phyloP scores from a whole-genome alignment of 2,888 invertebrate genomes.

The Polydrusus pterygomalis region DNA sequence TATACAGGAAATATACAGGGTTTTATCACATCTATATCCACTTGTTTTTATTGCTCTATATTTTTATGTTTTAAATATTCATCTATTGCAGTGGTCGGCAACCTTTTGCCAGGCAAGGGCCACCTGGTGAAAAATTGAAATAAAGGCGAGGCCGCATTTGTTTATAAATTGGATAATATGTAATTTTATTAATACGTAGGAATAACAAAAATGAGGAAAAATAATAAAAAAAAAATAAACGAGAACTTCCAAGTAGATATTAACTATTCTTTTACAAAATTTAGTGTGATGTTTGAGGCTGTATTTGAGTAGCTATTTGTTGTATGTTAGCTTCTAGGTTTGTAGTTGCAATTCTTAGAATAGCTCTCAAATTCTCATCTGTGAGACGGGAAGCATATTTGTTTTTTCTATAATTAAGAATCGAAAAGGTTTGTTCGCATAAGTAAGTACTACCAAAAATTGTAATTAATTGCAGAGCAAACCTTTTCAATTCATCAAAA shows the following conservation, averaged over 20 bases:
- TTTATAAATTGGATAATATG: neutral
- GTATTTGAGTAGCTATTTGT: neutral
- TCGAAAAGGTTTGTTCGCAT: conserved; percentile 36
- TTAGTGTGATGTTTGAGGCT: neutral
- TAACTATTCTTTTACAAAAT: neutral
- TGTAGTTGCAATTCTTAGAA: neutral
- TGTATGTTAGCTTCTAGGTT: neutral
- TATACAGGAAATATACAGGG: no score
- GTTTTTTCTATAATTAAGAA: conserved; percentile 45
- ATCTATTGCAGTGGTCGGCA: no score
- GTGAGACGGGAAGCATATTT: conserved; percentile 36
- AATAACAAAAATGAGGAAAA: no score
- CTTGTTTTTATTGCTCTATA: no score
- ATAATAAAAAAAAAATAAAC: neutral
- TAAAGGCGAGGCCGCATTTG: neutral
- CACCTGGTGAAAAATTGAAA: neutral
- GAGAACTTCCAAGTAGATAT: neutral
- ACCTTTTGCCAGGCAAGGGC: no score
- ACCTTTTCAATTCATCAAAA: neutral
- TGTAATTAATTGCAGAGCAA: conserved; percentile 18
- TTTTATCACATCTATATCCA: no score
- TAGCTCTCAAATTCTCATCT: conserved; percentile 23
- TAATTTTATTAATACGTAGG: neutral
- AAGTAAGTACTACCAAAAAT: conserved; percentile 1
- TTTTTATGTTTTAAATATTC: no score